These are phyloP conservation scores for Tragelaphus oryx DNA, from an alignment of 2,797 vertebrate species.

Conservation along the genomic window DNA sequence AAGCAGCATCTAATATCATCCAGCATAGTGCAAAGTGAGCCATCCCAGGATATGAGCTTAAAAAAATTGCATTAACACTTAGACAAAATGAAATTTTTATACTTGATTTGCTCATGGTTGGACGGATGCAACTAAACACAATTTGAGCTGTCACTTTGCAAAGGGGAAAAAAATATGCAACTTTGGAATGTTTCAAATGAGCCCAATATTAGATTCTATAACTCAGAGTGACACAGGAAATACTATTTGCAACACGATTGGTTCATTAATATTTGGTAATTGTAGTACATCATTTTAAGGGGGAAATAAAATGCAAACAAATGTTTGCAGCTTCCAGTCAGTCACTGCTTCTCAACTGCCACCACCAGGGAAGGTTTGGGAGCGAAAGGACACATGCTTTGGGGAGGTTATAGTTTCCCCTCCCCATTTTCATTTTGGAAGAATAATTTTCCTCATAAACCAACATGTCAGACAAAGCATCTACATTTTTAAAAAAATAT, in stretches of 20 bases:
- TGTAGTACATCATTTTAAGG: constrained; percentile 75
- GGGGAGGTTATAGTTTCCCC: constrained; percentile 60
- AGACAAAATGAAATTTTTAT: constrained; percentile 78
- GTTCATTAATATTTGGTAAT: constrained; percentile 79
- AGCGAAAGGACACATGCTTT: not conserved
- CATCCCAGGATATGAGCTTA: constrained; percentile 71
- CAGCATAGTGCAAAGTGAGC: constrained; percentile 67
- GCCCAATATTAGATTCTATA: constrained; percentile 77
- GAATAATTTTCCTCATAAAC: constrained; percentile 82
- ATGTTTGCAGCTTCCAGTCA: constrained; percentile 57
- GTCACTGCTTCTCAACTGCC: constrained; percentile 40
- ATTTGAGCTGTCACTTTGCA: constrained; percentile 74
- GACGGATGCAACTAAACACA: constrained; percentile 70
- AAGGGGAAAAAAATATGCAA: constrained; percentile 74
- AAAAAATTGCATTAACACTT: constrained; percentile 79
- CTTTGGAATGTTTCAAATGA: constrained; percentile 74
- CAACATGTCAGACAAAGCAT: constrained; percentile 83
- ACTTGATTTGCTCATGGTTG: constrained; percentile 76
- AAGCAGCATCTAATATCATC: constrained; percentile 73
- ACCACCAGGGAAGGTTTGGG: constrained; percentile 48
- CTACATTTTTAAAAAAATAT: constrained; percentile 79
- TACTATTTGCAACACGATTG: constrained; percentile 76
- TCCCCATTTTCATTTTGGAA: constrained; percentile 78
- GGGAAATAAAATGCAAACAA: constrained; percentile 71
- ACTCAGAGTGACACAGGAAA: constrained; percentile 76